Base-by-base conservation (phyloP, 1,140 invertebrate species). In the Neotoxoptera formosana region DNA sequence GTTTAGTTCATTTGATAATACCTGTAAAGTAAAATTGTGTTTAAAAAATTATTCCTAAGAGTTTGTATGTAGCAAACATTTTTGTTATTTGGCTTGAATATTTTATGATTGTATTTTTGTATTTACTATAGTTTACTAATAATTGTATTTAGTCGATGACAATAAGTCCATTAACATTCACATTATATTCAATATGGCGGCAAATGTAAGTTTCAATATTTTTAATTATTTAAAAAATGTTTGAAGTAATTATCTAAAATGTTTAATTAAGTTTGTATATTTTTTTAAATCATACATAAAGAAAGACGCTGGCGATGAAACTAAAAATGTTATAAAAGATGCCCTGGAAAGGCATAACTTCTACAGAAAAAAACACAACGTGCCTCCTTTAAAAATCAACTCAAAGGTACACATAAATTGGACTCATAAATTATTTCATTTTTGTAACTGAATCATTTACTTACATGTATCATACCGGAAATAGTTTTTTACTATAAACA, bases 361-460 rank as follows among this genome's bases (percentile, higher is more conserved):
- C 17, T 88, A 88, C 30, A 88, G 86, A 51, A 17, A 88, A 34
- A 88, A 88, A 88, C 86, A 88, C 30, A 88, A 88, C 11, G 86
- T 48, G 86, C 45, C 17, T 48, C 20, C 45, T 88, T 88, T 88
- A 51, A 48, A 34, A 88, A 88, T 88, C 25, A 88, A 51, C 34
- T 88, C 86, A 21, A 88, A 88, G 47, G 86, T 88, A n/a, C n/a
- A n/a, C n/a, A n/a, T n/a, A n/a, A n/a, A n/a, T 51, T 88, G 86
- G 51, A 34, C 51, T 51, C 0, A 45, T 86, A 48, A 47, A 47
- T n/a, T 7, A 47, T 45, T 30, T n/a, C 4, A n/a, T 67, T 14
- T n/a, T 14, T 30, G 9, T 30, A 17, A 45, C 6, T 45, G 30
- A 17, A n/a, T 17, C 14, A 48, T 48, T 17, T 11, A 48, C 23